Percentiles rank a stretch among this genome's conserved stretches.
Evolutionary conservation across 2,113 vertebrate genomes (phyloP).

Genomic region (Anguilla rostrata): DNA sequence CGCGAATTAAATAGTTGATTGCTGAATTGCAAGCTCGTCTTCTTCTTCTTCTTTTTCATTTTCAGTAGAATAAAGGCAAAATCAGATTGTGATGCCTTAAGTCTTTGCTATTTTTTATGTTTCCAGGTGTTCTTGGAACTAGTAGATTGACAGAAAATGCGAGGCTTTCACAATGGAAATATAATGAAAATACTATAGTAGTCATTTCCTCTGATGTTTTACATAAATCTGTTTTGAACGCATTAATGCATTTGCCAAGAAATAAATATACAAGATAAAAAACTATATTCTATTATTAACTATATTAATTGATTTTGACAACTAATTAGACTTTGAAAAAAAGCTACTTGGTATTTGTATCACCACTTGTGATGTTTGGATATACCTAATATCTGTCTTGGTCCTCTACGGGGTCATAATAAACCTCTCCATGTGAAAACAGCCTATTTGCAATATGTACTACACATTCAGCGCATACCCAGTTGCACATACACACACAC

Average conservation of each 20-base stretch:
- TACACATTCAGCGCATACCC: conserved; percentile 29
- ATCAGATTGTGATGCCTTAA: neutral
- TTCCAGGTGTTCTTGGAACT: neutral
- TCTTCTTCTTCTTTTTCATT: neutral
- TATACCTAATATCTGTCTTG: neutral
- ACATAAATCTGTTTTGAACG: neutral
- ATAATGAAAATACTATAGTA: neutral
- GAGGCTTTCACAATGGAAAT: neutral
- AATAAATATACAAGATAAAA: neutral
- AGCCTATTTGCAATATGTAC: neutral
- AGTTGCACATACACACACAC: conserved; percentile 52
- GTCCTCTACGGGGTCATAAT: conserved; percentile 26
- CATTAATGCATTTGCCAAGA: neutral
- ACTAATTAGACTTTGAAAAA: neutral
- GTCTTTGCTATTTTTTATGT: neutral
- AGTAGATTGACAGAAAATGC: neutral
- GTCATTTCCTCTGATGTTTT: neutral
- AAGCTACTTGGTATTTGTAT: neutral
- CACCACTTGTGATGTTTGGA: neutral
- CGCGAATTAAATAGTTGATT: too few relatives aligned
- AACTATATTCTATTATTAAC: too few relatives aligned
- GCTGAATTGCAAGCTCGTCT: neutral
- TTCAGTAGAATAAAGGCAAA: neutral
- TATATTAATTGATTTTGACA: too few relatives aligned
- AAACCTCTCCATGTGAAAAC: neutral